These are phyloP conservation scores for Drosophila chauvacae DNA, from an alignment of 1,140 invertebrate species.

Conservation along the genomic window DNA sequence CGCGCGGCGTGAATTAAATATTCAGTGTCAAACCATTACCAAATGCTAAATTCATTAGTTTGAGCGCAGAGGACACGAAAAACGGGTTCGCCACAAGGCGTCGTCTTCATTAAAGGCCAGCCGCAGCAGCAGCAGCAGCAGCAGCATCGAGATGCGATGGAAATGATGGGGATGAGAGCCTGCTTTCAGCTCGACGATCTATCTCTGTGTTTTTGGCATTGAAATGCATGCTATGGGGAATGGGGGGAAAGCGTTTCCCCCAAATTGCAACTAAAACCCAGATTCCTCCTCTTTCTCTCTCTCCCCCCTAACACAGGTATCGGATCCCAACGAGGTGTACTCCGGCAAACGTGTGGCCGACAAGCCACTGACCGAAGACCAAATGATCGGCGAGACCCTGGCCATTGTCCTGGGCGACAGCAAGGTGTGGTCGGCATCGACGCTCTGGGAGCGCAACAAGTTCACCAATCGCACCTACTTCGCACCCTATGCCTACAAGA, in stretches of 20 bases:
- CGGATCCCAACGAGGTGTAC: constrained; percentile 97
- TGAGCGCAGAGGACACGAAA: constrained; percentile 76
- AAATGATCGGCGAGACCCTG: constrained; percentile 97
- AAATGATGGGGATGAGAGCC: constrained; percentile 27
- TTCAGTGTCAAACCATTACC: constrained; percentile 84
- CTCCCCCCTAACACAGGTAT: constrained; percentile 88
- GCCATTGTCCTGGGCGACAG: constrained; percentile 95
- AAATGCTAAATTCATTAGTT: constrained; percentile 84
- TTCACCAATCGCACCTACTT: constrained; percentile 97
- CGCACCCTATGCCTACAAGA: constrained; percentile 97
- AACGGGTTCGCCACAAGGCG: constrained; percentile 76
- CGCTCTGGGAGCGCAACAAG: constrained; percentile 98
- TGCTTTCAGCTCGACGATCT: constrained; percentile 12
- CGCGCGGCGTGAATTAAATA: constrained; percentile 77
- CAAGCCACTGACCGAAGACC: constrained; percentile 94
- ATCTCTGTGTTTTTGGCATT: constrained; percentile 52
- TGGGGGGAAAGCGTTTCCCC: neutral
- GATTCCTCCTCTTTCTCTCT: neutral
- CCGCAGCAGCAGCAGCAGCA: constrained; percentile 23
- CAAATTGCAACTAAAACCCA: neutral
- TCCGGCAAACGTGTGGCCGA: constrained; percentile 95
- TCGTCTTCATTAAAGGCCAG: constrained; percentile 75
- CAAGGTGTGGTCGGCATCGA: constrained; percentile 95
- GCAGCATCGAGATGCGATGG: constrained; percentile 7
- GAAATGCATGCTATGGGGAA: constrained; percentile 26